phyloP scores from a whole-genome alignment of 1,140 invertebrate genomes.

The Drosophila micromelanica region DNA sequence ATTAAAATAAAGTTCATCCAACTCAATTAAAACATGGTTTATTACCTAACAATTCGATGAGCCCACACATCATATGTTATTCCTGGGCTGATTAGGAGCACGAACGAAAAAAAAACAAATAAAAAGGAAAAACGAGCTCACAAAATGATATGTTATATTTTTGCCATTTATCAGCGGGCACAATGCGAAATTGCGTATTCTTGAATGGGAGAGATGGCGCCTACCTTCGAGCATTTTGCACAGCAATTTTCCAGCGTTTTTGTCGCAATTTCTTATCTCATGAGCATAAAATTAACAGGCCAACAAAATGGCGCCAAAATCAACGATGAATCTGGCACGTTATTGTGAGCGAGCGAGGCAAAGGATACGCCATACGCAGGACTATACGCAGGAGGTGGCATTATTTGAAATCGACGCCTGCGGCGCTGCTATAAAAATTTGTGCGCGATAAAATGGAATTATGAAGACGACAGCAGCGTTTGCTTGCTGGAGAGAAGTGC shows the following conservation, averaged over 20 bases:
- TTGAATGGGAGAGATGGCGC: slow-evolving; percentile 3
- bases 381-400: slow-evolving; percentile 12
- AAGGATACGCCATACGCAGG: slow-evolving; percentile 11
- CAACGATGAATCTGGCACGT: slow-evolving; percentile 47
- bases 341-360: slow-evolving; percentile 7
- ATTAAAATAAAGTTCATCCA: too few species aligned
- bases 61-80: slow-evolving; percentile 1
- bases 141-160: background rate
- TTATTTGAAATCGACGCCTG: slow-evolving; percentile 78
- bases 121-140: background rate
- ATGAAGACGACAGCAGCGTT: slow-evolving; percentile 50
- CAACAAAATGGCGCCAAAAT: slow-evolving; percentile 76
- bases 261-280: slow-evolving; percentile 77
- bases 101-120: too few species aligned
- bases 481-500: slow-evolving; percentile 4
- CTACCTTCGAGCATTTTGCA: slow-evolving; percentile 50
- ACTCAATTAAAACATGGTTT: background rate
- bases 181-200: slow-evolving; percentile 8
- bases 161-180: background rate
- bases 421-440: slow-evolving; percentile 77
- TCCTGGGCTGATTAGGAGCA: too few species aligned
- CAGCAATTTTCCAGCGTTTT: slow-evolving; percentile 74
- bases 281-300: slow-evolving; percentile 80
- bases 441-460: slow-evolving; percentile 81
- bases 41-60: background rate